Percentiles rank a stretch among this genome's conserved stretches.
Conservation (phyloP, 1,140 invertebrate species). For the Parasteatoda tepidariorum region DNA sequence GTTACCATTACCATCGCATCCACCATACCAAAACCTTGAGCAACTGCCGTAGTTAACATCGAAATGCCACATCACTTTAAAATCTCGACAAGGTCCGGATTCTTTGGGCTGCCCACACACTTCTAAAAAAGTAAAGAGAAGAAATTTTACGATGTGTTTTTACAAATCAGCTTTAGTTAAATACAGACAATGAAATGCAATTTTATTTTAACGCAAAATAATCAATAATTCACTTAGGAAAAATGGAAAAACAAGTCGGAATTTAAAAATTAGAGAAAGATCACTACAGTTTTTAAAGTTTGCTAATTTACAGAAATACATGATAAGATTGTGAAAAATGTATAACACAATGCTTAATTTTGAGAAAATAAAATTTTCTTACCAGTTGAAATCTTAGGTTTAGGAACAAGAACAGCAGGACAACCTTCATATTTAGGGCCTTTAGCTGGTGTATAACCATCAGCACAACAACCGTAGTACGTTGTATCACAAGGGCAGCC, state of each 20-base stretch:
- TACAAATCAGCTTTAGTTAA: no score
- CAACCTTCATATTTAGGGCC: slow-evolving; percentile 79
- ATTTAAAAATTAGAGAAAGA: no score
- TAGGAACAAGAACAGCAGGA: slow-evolving; percentile 77
- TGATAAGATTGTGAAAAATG: no score
- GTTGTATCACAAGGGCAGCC: slow-evolving; percentile 65
- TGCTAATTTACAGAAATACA: no score
- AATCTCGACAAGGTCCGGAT: slow-evolving; percentile 83
- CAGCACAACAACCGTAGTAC: slow-evolving; percentile 86
- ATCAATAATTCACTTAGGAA: no score
- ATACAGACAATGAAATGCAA: no score
- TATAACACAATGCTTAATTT: no score
- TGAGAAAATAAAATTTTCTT: neutral
- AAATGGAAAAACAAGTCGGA: no score
- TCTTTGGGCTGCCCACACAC: slow-evolving; percentile 81
- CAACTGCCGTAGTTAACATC: slow-evolving; percentile 90
- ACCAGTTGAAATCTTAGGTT: slow-evolving; percentile 34
- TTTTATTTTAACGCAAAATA: no score
- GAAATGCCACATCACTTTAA: slow-evolving; percentile 83
- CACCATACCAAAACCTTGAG: slow-evolving; percentile 93
- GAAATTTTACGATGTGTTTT: no score
- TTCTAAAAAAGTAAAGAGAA: slow-evolving; percentile 68
- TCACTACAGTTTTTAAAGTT: no score
- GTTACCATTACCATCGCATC: slow-evolving; percentile 92
- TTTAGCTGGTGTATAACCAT: slow-evolving; percentile 76